Conservation (phyloP, 2,888 invertebrate genomes). For the Drosophila siamana region DNA sequence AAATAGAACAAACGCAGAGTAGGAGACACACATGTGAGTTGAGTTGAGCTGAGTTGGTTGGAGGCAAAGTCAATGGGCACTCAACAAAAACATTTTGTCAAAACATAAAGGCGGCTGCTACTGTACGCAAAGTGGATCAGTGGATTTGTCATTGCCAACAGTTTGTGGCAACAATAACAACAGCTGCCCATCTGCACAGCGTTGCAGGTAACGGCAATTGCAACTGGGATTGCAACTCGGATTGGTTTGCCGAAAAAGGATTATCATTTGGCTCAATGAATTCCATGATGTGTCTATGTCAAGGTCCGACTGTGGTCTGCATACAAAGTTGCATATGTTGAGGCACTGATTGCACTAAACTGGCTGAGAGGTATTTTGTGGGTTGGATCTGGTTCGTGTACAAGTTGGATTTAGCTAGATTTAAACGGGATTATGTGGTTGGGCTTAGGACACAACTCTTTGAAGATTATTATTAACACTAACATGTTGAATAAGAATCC, state of each 20-base stretch:
- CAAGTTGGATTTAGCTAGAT: conserved; percentile 33
- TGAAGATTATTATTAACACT: conserved; percentile 21
- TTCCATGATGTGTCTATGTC: conserved; percentile 29
- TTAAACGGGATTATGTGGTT: conserved; percentile 49
- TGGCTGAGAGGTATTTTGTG: conserved; percentile 13
- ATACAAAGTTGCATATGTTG: conserved; percentile 40
- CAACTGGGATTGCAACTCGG: conserved; percentile 9
- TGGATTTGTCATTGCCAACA: conserved; percentile 58
- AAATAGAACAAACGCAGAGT: neutral
- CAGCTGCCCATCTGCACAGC: conserved; percentile 66
- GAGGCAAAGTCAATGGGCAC: conserved; percentile 73
- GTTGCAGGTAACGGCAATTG: conserved; percentile 45
- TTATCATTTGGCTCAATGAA: conserved; percentile 67
- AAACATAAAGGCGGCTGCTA: conserved; percentile 73
- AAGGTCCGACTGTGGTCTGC: neutral
- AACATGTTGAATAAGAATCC: conserved; percentile 2
- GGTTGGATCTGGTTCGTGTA: conserved; percentile 16
- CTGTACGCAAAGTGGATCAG: conserved; percentile 78
- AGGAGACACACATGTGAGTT: conserved; percentile 11
- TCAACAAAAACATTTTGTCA: conserved; percentile 78
- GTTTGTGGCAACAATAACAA: conserved; percentile 49
- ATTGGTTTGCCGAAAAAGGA: conserved; percentile 67
- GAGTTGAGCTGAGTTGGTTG: no score
- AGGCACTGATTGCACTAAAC: conserved; percentile 31
- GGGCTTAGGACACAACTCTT: conserved; percentile 37